Evolutionary conservation across 1,140 invertebrate species (phyloP).

Genomic region (Macrotrachela quadricornifera): DNA sequence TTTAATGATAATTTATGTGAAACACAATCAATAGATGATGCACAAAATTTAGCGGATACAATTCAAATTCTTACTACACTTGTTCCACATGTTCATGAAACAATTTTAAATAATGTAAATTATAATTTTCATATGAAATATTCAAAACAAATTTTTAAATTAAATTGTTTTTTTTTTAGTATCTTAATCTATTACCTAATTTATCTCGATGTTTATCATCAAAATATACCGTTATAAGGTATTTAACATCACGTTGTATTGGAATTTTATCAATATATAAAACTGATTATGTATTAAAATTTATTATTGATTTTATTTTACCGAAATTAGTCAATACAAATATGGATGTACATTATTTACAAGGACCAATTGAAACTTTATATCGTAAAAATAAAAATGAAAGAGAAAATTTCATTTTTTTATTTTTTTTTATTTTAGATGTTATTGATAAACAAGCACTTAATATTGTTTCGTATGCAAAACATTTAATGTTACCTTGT

Average conservation of each 20-base stretch:
- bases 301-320: neutral
- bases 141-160: too few species aligned
- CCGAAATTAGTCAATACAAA: constrained; percentile 5
- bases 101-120: neutral
- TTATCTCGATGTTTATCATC: too few species aligned
- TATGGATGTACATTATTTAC: constrained; percentile 1
- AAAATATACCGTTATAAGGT: too few species aligned
- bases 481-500: constrained; percentile 43
- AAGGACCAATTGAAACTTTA: constrained; percentile 4
- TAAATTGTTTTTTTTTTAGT: too few species aligned
- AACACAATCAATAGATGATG: neutral
- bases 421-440: constrained; percentile 1
- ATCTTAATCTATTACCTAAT: too few species aligned
- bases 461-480: constrained; percentile 1
- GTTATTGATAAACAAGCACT: neutral
- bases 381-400: neutral
- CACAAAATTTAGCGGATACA: constrained; percentile 1
- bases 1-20: neutral
- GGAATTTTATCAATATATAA: too few species aligned
- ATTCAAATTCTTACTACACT: neutral
- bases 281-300: too few species aligned
- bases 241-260: too few species aligned
- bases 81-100: neutral
- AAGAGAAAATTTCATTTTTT: neutral
- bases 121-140: too few species aligned